Percentiles rank a stretch among this genome's conserved stretches.
Conservation (phyloP, 2,113 vertebrate genomes). For the Coryphaenoides rupestris region DNA sequence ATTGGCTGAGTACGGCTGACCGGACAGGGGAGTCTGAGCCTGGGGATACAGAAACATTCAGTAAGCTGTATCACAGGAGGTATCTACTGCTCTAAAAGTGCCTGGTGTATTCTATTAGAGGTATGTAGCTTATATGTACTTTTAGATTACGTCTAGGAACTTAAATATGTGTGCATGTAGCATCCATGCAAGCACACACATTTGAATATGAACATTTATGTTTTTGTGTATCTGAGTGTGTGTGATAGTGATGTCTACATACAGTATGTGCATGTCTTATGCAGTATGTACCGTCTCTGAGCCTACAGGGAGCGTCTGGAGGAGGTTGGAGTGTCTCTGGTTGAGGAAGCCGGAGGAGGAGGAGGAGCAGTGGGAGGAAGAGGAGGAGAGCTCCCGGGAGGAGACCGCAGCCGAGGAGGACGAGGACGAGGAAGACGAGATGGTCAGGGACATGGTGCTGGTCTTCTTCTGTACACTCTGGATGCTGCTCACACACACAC, state of each 20-base stretch:
- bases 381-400: constrained; percentile 49
- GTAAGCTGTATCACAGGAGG: too few relatives aligned
- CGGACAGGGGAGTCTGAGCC: constrained; percentile 61
- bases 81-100: too few relatives aligned
- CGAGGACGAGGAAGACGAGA: constrained; percentile 64
- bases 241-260: too few relatives aligned
- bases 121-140: too few relatives aligned
- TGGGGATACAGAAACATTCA: constrained; percentile 20
- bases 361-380: constrained; percentile 47
- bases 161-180: too few relatives aligned
- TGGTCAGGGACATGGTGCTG: constrained; percentile 73
- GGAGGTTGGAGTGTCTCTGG: constrained; percentile 67
- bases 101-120: too few relatives aligned
- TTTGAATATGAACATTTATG: background rate
- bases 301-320: constrained; percentile 63
- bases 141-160: too few relatives aligned
- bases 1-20: constrained; percentile 55
- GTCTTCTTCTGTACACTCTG: constrained; percentile 73
- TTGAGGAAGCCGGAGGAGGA: constrained; percentile 41
- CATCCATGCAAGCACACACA: background rate
- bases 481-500: constrained; percentile 36
- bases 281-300: constrained; percentile 52
- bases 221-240: too few relatives aligned
- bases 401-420: constrained; percentile 35
- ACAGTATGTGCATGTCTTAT: background rate